Base-by-base conservation (phyloP, 1,140 invertebrate genomes). In the Melipona quadrifasciata region DNA sequence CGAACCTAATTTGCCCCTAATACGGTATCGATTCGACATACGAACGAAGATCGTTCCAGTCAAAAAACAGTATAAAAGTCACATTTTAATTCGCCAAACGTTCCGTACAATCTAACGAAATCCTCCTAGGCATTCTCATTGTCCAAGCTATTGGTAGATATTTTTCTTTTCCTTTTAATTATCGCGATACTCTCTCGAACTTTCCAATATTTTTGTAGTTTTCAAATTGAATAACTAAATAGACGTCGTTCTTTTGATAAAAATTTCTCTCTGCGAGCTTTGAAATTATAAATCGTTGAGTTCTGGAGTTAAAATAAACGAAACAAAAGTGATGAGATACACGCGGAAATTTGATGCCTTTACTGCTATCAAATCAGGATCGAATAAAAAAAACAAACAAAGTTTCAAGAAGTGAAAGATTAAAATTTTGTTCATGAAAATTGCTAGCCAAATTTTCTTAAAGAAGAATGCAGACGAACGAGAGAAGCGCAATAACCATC, bases 31-130 rank as follows among this genome's bases (percentile, higher is more conserved):
- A 34, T 74, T 68, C 53, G 21, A 55, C 47, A 65, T 70, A 58
- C 61, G 74, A 88, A 77, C 71, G 73, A 87, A 84, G 31, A 65
- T 88, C 87, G 67, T 82, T 55, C 78, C 79, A 80, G 84, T 86
- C 78, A 89, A 78, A 64, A 89, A 89, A 84, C 80, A 47, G 85
- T 87, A 89, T 84, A 89, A 89, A 89, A 89, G 83, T 82, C 87
- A 84, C 75, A 47, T 89, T 89, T 89, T 84, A 74, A 89, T 89
- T 89, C 75, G 5, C 76, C 57, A 34, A 39, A 51, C 70, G 4
- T 82, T 64, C 27, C 74, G 67, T 71, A 85, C 55, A 58, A 73
- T 61, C 73, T 58, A 78, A 83, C 53, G 65, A 83, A 75, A 78
- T 83, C 74, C 14, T n/a, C 55, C 24, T 51, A 47, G 73, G 51